Evolutionary conservation across 35 echinoderm and acorn worm species (phyloP).

Genomic region (Apostichopus californicus): DNA sequence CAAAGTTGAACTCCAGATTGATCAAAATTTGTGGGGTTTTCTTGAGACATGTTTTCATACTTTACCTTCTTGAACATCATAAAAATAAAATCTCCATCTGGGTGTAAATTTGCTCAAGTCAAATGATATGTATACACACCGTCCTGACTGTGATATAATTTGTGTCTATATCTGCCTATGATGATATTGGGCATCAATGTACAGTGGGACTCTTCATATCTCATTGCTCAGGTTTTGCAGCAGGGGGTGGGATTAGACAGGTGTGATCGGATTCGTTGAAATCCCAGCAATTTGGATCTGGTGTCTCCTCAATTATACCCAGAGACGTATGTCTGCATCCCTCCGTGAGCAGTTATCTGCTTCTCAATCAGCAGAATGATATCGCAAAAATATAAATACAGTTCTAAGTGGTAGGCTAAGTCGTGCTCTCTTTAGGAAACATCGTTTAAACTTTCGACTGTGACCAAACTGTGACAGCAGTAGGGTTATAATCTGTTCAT

Average conservation of each 20-base stretch:
- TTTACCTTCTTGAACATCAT: no score
- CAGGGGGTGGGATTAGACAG: slow-evolving; percentile 12
- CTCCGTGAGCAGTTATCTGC: background rate
- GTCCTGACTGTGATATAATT: background rate
- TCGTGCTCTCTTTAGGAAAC: no score
- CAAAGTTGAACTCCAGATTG: no score
- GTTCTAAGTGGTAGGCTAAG: background rate
- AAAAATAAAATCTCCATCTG: no score
- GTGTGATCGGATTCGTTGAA: slow-evolving; percentile 10
- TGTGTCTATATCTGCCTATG: background rate
- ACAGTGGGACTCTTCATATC: background rate
- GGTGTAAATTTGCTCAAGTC: no score
- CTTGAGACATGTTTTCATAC: no score
- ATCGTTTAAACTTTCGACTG: no score
- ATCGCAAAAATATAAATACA: background rate
- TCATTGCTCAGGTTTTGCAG: background rate
- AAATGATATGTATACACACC: no score
- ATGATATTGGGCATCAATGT: background rate
- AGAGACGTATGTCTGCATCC: slow-evolving; percentile 31
- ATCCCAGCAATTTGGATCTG: slow-evolving; percentile 19
- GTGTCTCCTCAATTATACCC: slow-evolving; percentile 13
- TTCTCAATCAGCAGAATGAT: background rate
- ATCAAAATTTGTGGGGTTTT: no score
- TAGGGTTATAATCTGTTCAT: background rate
- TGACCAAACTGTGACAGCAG: background rate